Evolutionary conservation across 2,797 vertebrate genomes (phyloP).

Genomic region (Mallotus villosus): DNA sequence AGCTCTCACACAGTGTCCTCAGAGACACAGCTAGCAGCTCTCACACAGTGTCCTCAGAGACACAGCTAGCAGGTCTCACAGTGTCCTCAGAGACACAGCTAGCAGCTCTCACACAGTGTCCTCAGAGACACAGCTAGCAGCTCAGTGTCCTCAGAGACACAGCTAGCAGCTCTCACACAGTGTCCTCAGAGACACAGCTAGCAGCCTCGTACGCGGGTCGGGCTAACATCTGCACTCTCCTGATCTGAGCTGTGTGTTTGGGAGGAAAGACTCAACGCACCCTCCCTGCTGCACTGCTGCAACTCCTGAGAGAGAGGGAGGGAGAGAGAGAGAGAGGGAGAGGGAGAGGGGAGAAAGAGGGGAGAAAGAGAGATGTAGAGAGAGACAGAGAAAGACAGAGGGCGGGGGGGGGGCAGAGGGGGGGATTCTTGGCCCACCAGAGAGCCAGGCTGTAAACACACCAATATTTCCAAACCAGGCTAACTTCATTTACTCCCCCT

Average conservation of each 20-base stretch:
- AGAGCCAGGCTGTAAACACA: slow-evolving; percentile 70
- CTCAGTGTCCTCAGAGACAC: too few relatives aligned
- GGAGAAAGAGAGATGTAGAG: too few relatives aligned
- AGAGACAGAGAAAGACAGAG: slow-evolving; percentile 10
- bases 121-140: background rate
- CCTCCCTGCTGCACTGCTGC: slow-evolving; percentile 54
- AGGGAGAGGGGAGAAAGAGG: too few relatives aligned
- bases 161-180: slow-evolving; percentile 6
- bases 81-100: background rate
- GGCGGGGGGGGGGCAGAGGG: slow-evolving; percentile 25
- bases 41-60: slow-evolving; percentile 7
- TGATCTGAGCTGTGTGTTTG: background rate
- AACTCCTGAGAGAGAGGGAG: slow-evolving; percentile 36
- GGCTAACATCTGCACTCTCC: background rate
- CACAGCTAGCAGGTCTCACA: background rate
- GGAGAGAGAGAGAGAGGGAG: too few relatives aligned
- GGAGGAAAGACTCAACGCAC: slow-evolving; percentile 21
- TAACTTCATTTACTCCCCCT: background rate
- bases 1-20: slow-evolving; percentile 4
- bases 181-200: background rate
- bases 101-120: slow-evolving; percentile 4
- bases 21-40: background rate
- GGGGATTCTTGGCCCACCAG: slow-evolving; percentile 57
- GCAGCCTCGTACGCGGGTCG: background rate
- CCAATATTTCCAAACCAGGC: slow-evolving; percentile 56